Base-by-base conservation (phyloP, 2,113 vertebrate species). In the Gallinago undulata region DNA sequence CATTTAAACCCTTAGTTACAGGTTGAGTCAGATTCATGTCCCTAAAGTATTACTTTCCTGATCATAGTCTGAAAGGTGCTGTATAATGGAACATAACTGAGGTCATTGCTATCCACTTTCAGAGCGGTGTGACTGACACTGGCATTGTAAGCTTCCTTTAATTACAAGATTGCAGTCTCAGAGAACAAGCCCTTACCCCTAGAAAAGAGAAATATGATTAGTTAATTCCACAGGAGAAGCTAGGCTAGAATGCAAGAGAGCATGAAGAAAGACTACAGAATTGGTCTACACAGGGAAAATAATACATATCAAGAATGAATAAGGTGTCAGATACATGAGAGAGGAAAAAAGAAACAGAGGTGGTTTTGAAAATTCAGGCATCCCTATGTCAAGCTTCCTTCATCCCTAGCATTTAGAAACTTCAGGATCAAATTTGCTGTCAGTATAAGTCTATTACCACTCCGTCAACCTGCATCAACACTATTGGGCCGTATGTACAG, bases 121-220 rank as follows among this genome's bases (percentile, higher is more conserved):
- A 91, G 74, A 94, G 87, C 87, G 55, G 16, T 50, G 41, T 95
- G 95, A 96, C 70, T 92, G 93, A 91, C 87, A 85, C 84, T 41
- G 67, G 68, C 53, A 94, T 95, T 96, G 94, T 94, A 89, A 89
- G 70, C 70, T 91, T 94, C 76, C 94, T 94, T 97, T 96, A 97
- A 96, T 96, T 96, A 94, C 87, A 95, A 93, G 87, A 76, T 87
- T 96, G 84, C 77, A 89, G 89, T 89, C 89, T 94, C 77, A 89
- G 62, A 94, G 96, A 96, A 95, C 92, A 91, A 96, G 59, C 59
- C 74, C 59, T 96, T 92, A 92, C 55, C 55, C 80, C 51, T 76
- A 91, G 70, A 92, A 91, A 95, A 93, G n/a, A 69, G 75, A 95
- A 97, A 93, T 89, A 94, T 94, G 89, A 95, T 94, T 96, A 91